Conservation (phyloP, 2,888 invertebrate species). For the Flexamia atlantica region DNA sequence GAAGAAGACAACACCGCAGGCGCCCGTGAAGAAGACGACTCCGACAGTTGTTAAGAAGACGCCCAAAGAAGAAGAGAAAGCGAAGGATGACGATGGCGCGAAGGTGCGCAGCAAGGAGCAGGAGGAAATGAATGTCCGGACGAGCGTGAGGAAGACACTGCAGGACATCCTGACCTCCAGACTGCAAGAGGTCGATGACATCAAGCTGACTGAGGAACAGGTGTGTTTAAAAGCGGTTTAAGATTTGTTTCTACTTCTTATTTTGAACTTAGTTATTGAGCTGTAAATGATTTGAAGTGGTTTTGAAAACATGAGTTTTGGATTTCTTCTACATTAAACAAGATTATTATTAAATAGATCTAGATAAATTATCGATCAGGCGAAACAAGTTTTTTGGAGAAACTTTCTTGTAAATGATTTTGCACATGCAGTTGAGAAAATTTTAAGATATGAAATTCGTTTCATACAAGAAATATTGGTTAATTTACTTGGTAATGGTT, state of each 20-base stretch:
- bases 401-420: too few species aligned
- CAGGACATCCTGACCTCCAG: constrained; percentile 79
- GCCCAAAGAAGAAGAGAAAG: constrained; percentile 72
- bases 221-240: background rate
- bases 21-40: constrained; percentile 60
- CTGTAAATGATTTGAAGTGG: too few species aligned
- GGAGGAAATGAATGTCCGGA: constrained; percentile 78
- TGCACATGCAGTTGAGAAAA: too few species aligned
- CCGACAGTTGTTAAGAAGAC: constrained; percentile 68
- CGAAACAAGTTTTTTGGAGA: too few species aligned
- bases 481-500: too few species aligned
- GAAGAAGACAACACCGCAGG: background rate
- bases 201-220: constrained; percentile 69
- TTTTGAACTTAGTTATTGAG: too few species aligned
- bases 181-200: constrained; percentile 77
- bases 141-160: constrained; percentile 90
- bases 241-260: background rate
- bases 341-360: too few species aligned
- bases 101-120: constrained; percentile 70
- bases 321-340: too few species aligned
- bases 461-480: too few species aligned
- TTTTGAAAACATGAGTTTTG: too few species aligned
- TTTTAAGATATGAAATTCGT: too few species aligned
- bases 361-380: too few species aligned
- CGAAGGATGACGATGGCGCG: constrained; percentile 57